Evolutionary conservation across 2,113 vertebrate species (phyloP).

Genomic region (Ailuropoda melanoleuca): DNA sequence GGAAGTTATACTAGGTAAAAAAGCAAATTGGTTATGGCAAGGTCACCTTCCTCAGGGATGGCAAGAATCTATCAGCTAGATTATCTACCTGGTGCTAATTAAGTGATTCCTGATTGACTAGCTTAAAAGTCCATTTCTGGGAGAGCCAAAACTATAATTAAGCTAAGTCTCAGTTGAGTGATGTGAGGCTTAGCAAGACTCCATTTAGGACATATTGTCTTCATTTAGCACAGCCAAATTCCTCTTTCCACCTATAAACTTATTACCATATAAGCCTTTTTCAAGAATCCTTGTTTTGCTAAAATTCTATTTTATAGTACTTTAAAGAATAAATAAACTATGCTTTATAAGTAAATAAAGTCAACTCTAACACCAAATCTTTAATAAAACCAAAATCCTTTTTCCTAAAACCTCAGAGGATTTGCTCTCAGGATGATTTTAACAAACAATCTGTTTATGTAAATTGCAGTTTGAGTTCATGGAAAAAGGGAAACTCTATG

Average conservation of each 20-base stretch:
- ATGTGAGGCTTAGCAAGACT: neutral
- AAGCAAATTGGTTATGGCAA: neutral
- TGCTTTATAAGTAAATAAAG: slow-evolving; percentile 18
- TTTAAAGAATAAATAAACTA: neutral
- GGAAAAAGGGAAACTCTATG: neutral
- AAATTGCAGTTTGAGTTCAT: neutral
- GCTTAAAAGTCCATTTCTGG: neutral
- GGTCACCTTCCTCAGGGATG: neutral
- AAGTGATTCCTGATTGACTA: neutral
- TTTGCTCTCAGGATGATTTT: neutral
- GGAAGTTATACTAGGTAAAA: neutral
- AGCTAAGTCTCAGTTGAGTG: neutral
- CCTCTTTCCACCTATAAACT: neutral
- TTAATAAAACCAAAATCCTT: slow-evolving; percentile 28
- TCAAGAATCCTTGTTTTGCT: neutral
- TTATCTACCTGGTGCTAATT: neutral
- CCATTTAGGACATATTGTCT: neutral
- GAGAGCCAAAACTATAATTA: neutral
- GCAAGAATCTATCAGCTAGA: neutral
- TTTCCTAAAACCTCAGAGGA: neutral
- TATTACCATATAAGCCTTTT: neutral
- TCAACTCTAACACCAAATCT: slow-evolving; percentile 7
- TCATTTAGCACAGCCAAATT: neutral
- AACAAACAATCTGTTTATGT: slow-evolving; percentile 15
- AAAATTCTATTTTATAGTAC: neutral